These are phyloP conservation scores for Himalopsyche kuldschensis DNA, from an alignment of 2,888 invertebrate genomes.

Conservation along the genomic window DNA sequence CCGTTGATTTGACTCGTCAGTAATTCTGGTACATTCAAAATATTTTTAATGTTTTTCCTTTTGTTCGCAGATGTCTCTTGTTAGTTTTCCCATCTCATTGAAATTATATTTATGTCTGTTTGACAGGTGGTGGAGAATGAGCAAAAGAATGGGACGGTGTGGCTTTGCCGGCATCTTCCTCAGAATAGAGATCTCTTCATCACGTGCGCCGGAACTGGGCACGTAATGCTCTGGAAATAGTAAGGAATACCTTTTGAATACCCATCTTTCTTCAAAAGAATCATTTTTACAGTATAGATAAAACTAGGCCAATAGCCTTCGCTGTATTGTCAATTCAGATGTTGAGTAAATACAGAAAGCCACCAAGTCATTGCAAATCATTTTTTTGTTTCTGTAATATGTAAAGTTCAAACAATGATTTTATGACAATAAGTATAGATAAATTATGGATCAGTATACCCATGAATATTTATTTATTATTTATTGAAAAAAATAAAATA, in stretches of 20 bases:
- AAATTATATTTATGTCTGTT: not conserved
- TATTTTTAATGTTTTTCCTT: not conserved
- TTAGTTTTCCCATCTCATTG: constrained; percentile 8
- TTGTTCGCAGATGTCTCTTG: not conserved
- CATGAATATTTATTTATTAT: too few relatives aligned
- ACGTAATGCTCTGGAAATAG: constrained; percentile 95
- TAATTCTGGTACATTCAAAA: too few relatives aligned
- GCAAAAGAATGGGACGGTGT: constrained; percentile 75
- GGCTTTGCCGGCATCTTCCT: constrained; percentile 86
- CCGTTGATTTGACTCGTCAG: too few relatives aligned
- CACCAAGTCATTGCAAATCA: not conserved
- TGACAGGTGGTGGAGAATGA: constrained; percentile 51
- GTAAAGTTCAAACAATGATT: not conserved
- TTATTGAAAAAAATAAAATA: too few relatives aligned
- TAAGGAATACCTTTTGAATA: constrained; percentile 53
- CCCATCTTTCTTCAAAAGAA: too few relatives aligned
- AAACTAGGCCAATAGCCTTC: too few relatives aligned
- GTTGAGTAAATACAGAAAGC: not conserved
- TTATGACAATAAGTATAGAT: not conserved
- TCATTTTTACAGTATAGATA: not conserved
- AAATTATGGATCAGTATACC: too few relatives aligned
- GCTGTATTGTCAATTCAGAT: too few relatives aligned
- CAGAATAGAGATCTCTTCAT: constrained; percentile 93
- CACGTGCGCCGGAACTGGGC: constrained; percentile 88
- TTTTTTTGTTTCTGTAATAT: too few relatives aligned